Percentiles rank a stretch among this genome's conserved stretches.
Evolutionary conservation across 2,888 invertebrate genomes (phyloP).

Genomic region (Chymomyza procnemis): DNA sequence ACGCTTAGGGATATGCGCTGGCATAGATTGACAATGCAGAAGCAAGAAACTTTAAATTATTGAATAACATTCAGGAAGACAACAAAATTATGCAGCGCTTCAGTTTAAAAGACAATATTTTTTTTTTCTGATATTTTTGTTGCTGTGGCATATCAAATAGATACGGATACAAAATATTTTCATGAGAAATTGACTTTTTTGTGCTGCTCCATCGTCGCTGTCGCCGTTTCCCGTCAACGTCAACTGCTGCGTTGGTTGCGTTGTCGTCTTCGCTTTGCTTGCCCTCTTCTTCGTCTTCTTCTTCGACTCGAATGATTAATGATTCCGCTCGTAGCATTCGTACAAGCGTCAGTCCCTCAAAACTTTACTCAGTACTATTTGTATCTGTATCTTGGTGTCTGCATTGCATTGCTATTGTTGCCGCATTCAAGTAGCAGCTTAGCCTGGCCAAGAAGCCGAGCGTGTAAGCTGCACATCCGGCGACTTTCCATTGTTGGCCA

Average conservation of each 20-base stretch:
- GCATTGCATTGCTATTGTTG: slow-evolving; percentile 34
- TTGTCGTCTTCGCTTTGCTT: slow-evolving; percentile 50
- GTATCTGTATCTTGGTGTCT: slow-evolving; percentile 41
- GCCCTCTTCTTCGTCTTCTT: slow-evolving; percentile 68
- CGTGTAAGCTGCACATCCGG: slow-evolving; percentile 48
- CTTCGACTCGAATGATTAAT: slow-evolving; percentile 74
- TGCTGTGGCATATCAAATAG: slow-evolving; percentile 60
- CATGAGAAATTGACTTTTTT: slow-evolving; percentile 76
- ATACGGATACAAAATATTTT: slow-evolving; percentile 70
- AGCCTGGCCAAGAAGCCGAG: slow-evolving; percentile 36
- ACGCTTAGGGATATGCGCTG: background rate
- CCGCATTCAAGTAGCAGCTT: slow-evolving; percentile 16
- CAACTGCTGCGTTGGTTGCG: slow-evolving; percentile 40
- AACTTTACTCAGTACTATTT: slow-evolving; percentile 24
- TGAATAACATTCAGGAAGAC: slow-evolving; percentile 10
- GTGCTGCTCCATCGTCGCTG: slow-evolving; percentile 37
- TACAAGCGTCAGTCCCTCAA: slow-evolving; percentile 45
- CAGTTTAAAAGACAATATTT: slow-evolving; percentile 47
- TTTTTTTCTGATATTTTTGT: slow-evolving; percentile 26
- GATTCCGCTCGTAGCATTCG: slow-evolving; percentile 68
- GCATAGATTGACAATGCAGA: background rate
- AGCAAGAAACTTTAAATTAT: background rate
- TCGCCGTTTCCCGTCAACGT: slow-evolving; percentile 12
- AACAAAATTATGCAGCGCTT: slow-evolving; percentile 28
- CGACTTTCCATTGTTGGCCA: slow-evolving; percentile 24